phyloP scores from a whole-genome alignment of 2,113 vertebrate genomes.

The Delphinus delphis region DNA sequence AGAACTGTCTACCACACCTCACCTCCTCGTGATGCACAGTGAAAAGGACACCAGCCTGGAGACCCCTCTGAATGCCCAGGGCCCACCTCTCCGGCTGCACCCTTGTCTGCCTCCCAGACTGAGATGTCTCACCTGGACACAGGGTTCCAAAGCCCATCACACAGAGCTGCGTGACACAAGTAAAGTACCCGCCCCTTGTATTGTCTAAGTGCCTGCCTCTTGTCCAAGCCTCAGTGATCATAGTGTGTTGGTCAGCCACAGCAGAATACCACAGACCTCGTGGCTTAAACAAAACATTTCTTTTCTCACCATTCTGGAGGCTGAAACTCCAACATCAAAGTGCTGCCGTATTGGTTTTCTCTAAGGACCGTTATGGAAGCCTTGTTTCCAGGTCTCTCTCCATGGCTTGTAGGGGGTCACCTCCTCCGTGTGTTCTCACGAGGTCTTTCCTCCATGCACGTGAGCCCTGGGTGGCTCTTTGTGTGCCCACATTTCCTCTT shows the following conservation, averaged over 20 bases:
- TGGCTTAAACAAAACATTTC: not conserved
- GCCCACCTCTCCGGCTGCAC: accelerated
- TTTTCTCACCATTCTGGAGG: not conserved
- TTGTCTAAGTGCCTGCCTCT: not conserved
- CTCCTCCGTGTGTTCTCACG: not conserved
- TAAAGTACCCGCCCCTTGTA: not conserved
- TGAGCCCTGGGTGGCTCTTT: not conserved
- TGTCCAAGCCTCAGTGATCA: not conserved
- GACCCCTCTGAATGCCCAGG: not conserved
- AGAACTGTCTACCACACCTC: too few relatives aligned
- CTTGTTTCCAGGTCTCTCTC: not conserved
- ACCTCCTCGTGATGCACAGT: accelerated
- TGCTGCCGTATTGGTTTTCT: not conserved
- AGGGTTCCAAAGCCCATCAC: not conserved
- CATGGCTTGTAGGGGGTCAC: not conserved
- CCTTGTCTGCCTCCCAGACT: too few relatives aligned
- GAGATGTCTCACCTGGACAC: not conserved
- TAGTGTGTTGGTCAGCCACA: not conserved
- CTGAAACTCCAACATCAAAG: not conserved
- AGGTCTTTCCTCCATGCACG: not conserved
- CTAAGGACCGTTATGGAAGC: not conserved
- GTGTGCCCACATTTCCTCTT: not conserved
- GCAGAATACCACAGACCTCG: not conserved
- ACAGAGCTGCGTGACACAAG: not conserved
- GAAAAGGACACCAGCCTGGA: not conserved